These are phyloP conservation scores for Peromyscus attwateri DNA, from an alignment of 2,797 vertebrate genomes.

Conservation along the genomic window DNA sequence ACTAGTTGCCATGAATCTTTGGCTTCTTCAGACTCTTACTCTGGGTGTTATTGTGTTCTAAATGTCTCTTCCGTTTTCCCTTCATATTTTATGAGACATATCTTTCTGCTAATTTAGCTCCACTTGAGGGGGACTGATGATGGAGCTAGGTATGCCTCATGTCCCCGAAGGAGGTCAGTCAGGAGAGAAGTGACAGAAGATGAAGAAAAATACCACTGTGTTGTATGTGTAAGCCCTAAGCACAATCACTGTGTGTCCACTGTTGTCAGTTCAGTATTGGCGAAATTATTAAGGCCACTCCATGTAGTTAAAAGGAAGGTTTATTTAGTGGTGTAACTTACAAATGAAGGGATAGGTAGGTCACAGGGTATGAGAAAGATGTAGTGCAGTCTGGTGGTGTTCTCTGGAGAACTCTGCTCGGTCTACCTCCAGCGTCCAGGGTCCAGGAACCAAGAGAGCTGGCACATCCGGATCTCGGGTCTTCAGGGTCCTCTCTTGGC, in stretches of 20 bases:
- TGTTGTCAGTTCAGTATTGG: not conserved
- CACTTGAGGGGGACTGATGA: not conserved
- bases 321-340: no score
- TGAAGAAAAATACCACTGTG: not conserved
- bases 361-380: no score
- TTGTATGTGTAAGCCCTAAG: not conserved
- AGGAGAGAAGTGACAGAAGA: not conserved
- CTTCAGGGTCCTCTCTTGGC: no score
- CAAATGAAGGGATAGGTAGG: no score
- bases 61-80: not conserved
- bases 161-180: not conserved
- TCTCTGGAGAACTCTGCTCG: no score
- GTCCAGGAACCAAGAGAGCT: no score
- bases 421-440: no score
- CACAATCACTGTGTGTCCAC: not conserved
- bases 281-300: no score
- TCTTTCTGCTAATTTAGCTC: not conserved
- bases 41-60: not conserved
- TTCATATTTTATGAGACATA: not conserved
- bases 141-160: not conserved
- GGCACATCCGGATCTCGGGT: no score
- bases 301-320: no score
- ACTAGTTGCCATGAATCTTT: not conserved
- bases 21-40: no score
- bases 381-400: no score